These are phyloP conservation scores for Dolichoris vasculosae DNA, from an alignment of 1,140 invertebrate species.

Conservation along the genomic window DNA sequence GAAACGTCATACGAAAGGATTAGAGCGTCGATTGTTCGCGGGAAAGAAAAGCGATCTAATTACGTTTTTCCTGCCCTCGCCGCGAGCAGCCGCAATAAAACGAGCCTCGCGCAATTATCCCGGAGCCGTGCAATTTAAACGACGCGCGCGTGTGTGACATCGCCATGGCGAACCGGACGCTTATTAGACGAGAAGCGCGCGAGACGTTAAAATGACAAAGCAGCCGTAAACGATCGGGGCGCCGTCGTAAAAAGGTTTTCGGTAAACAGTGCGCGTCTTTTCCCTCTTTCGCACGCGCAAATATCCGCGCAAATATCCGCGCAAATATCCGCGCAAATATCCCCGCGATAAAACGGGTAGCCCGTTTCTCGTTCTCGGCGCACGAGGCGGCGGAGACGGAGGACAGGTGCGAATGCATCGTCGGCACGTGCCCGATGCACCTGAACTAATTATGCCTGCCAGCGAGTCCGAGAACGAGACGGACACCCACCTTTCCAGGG, in stretches of 20 bases:
- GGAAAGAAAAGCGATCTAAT: not conserved
- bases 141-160: too few species aligned
- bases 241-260: not conserved
- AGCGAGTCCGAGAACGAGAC: constrained; percentile 29
- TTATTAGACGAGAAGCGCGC: not conserved
- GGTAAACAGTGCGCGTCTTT: not conserved
- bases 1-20: not conserved
- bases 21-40: not conserved
- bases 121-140: not conserved
- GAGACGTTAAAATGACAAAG: not conserved
- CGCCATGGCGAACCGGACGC: too few species aligned
- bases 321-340: not conserved
- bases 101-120: not conserved
- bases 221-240: not conserved
- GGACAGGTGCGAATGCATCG: constrained; percentile 60
- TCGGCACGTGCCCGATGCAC: constrained; percentile 64
- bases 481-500: constrained; percentile 49
- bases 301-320: not conserved
- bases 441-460: constrained; percentile 66
- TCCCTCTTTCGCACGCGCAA: not conserved
- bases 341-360: not conserved
- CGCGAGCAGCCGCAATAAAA: not conserved
- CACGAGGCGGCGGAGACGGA: constrained; percentile 31
- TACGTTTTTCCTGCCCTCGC: not conserved
- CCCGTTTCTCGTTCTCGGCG: not conserved